Evolutionary conservation across 2,797 vertebrate species (phyloP).

Genomic region (Todus mexicanus): DNA sequence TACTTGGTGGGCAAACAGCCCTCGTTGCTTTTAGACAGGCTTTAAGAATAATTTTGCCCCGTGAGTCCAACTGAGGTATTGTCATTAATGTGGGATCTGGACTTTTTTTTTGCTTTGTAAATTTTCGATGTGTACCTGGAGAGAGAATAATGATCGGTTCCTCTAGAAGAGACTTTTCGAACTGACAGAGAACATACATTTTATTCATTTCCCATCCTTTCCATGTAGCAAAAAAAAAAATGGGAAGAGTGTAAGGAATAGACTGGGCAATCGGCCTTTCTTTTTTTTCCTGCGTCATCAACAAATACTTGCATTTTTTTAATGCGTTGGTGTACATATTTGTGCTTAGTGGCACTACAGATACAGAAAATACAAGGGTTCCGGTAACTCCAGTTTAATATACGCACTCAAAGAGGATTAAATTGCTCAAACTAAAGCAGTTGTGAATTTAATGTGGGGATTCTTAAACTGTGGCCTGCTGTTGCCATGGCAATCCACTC

Average conservation of each 20-base stretch:
- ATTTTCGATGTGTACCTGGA: not conserved
- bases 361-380: not conserved
- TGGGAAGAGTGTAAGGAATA: not conserved
- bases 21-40: not conserved
- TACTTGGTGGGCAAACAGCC: no score
- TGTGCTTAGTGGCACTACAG: not conserved
- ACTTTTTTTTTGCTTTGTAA: not conserved
- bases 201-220: not conserved
- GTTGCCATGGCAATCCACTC: slow-evolving; percentile 49
- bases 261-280: not conserved
- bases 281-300: not conserved
- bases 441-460: not conserved
- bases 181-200: not conserved
- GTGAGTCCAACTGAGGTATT: not conserved
- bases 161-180: not conserved
- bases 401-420: not conserved
- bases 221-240: not conserved
- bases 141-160: not conserved
- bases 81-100: not conserved
- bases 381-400: not conserved
- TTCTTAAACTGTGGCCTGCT: slow-evolving; percentile 2
- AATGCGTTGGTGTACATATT: not conserved
- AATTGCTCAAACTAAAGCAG: not conserved
- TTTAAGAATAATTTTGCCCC: not conserved
- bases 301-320: not conserved